These are phyloP conservation scores for Thunnus maccoyii DNA, from an alignment of 2,113 vertebrate species.

Conservation along the genomic window DNA sequence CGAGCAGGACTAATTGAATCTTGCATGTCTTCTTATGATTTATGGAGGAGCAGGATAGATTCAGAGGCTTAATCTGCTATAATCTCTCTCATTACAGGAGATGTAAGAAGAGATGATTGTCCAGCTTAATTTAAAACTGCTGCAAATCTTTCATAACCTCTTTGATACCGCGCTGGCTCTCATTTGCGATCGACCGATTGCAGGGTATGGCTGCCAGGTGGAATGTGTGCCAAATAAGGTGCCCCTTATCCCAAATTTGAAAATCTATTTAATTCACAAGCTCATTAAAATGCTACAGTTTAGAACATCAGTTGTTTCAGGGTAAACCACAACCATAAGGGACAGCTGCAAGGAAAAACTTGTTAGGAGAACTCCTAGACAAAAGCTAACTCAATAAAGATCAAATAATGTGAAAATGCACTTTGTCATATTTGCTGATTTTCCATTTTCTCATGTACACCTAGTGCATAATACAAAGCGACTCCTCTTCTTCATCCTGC, in stretches of 20 bases:
- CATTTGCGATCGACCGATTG: slow-evolving; percentile 4
- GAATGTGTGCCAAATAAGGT: slow-evolving; percentile 39
- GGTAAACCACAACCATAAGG: slow-evolving; percentile 13
- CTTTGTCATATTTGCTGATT: slow-evolving; percentile 2
- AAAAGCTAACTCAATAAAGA: background rate
- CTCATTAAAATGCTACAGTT: slow-evolving; percentile 43
- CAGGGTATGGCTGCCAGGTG: slow-evolving; percentile 33
- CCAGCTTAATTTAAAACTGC: slow-evolving; percentile 66
- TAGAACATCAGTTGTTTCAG: slow-evolving; percentile 11
- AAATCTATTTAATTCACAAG: slow-evolving; percentile 31
- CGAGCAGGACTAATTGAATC: slow-evolving; percentile 75
- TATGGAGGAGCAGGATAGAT: slow-evolving; percentile 67
- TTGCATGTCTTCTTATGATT: slow-evolving; percentile 72
- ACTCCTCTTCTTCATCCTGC: background rate
- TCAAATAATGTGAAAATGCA: slow-evolving; percentile 6
- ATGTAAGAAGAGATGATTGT: slow-evolving; percentile 68
- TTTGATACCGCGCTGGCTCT: slow-evolving; percentile 47
- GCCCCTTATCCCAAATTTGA: slow-evolving; percentile 17
- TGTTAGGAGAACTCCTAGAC: background rate
- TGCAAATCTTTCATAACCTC: slow-evolving; percentile 62
- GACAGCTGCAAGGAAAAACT: slow-evolving; percentile 5
- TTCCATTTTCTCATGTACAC: slow-evolving; percentile 7
- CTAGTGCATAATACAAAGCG: slow-evolving; percentile 2
- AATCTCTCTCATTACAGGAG: slow-evolving; percentile 75
- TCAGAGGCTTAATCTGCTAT: slow-evolving; percentile 62